Base-by-base conservation (phyloP, 2,888 invertebrate species). In the Phortica okadai region DNA sequence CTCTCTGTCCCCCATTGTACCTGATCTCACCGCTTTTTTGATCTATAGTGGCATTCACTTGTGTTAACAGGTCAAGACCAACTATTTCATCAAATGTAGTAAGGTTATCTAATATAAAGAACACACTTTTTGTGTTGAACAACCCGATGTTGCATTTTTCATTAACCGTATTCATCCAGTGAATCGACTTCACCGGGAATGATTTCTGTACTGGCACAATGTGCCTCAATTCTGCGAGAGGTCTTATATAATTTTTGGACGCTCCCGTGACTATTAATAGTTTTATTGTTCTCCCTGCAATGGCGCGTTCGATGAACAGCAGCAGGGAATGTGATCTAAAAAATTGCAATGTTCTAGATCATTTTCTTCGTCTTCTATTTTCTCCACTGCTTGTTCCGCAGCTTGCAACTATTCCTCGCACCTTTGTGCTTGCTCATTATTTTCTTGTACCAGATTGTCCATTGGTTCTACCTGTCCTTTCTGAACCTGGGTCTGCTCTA, bases 11-110 rank as follows among this genome's bases (percentile, higher is more conserved):
- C 10, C 67, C 75, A 41, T 76, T 56, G 11, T 79, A 78, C 54
- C 10, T n/a, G 14, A 79, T 25, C 66, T 59, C 73, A 8, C 76
- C 78, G 44, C 69, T 77, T 10, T 21, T 16, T 0, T 78, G 1
- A 62, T 80, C 74, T n/a, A 78, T 2, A 2, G 76, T 73, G 21
- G 79, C 78, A 1, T 45, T 45, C 1, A 78, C 67, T 73, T 77
- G 75, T 1, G 58, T 76, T 0, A 80, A 66, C 67, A 81, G 78
- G 59, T 81, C 79, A 25, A 77, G 78, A 1, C 78, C 81, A 1
- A 79, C 78, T 10, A 80, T 81, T 8, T 69, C 78, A 44, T 76
- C 74, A 70, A 78, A 78, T 8, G 58, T 74, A 6, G 74, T 45
- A 6, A 76, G 66, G 21, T 25, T 11, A 1, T 70, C 59, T 21